These are phyloP conservation scores for Synergus umbraculus DNA, from an alignment of 2,888 invertebrate genomes.

Conservation along the genomic window DNA sequence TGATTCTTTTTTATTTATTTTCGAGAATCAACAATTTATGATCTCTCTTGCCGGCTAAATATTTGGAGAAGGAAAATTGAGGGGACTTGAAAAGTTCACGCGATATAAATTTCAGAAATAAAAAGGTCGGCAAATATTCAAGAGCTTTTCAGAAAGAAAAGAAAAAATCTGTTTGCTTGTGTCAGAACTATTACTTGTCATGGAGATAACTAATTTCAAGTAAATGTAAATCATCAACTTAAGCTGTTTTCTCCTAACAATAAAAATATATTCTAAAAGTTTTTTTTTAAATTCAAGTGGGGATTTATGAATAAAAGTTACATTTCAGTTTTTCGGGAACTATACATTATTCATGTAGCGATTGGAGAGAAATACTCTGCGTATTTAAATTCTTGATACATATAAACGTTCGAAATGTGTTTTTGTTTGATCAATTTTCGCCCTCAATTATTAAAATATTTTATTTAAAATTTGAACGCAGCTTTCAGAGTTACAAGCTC, in stretches of 20 bases:
- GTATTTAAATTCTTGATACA: not conserved
- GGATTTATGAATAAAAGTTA: not conserved
- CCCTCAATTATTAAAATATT: too few species aligned
- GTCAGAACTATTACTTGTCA: not conserved
- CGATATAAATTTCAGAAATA: not conserved
- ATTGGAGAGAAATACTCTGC: not conserved
- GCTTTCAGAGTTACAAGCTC: too few species aligned
- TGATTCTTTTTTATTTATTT: not conserved
- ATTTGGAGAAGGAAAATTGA: not conserved
- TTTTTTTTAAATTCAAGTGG: not conserved
- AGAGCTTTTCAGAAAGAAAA: not conserved
- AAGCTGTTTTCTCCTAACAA: not conserved
- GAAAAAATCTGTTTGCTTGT: too few species aligned
- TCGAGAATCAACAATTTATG: not conserved
- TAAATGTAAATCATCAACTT: not conserved
- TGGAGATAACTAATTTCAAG: not conserved
- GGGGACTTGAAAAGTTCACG: not conserved
- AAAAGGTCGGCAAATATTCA: not conserved
- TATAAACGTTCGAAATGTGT: not conserved
- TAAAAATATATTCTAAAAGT: not conserved
- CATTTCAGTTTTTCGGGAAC: not conserved
- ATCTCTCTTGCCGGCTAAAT: not conserved
- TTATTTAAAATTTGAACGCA: too few species aligned
- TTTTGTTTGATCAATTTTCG: not conserved
- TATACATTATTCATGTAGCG: slow-evolving; percentile 13